phyloP scores from a whole-genome alignment of 2,113 vertebrate species.

The Hystrix cristata region DNA sequence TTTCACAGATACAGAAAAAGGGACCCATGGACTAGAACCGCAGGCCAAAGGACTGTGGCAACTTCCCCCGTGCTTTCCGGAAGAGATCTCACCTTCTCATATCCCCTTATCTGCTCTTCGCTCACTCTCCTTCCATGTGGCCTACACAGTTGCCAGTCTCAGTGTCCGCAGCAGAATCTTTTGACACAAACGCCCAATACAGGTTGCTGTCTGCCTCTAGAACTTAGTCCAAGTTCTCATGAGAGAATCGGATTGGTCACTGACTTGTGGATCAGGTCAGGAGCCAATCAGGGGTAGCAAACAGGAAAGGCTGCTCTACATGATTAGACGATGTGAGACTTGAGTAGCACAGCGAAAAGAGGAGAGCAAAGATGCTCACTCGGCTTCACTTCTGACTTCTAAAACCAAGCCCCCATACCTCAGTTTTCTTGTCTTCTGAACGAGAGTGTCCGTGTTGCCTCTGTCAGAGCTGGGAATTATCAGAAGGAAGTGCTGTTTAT shows the following conservation, averaged over 20 bases:
- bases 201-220: not conserved
- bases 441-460: not conserved
- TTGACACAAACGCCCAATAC: not conserved
- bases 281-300: not conserved
- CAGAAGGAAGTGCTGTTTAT: not conserved
- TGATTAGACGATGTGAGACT: not conserved
- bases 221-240: conserved; percentile 1
- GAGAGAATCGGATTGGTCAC: not conserved
- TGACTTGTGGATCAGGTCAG: not conserved
- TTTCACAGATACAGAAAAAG: not conserved
- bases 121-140: not conserved
- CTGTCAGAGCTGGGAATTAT: not conserved
- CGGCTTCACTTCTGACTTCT: not conserved
- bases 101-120: not conserved
- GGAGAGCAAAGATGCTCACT: not conserved
- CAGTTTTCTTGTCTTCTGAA: not conserved
- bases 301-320: not conserved
- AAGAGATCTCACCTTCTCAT: not conserved
- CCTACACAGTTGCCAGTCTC: not conserved
- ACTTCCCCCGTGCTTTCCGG: too few relatives aligned
- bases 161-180: not conserved
- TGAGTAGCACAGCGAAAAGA: not conserved
- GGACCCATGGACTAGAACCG: not conserved
- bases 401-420: not conserved
- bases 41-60: not conserved